phyloP scores from a whole-genome alignment of 2,888 invertebrate species.

The Lithophane socia region DNA sequence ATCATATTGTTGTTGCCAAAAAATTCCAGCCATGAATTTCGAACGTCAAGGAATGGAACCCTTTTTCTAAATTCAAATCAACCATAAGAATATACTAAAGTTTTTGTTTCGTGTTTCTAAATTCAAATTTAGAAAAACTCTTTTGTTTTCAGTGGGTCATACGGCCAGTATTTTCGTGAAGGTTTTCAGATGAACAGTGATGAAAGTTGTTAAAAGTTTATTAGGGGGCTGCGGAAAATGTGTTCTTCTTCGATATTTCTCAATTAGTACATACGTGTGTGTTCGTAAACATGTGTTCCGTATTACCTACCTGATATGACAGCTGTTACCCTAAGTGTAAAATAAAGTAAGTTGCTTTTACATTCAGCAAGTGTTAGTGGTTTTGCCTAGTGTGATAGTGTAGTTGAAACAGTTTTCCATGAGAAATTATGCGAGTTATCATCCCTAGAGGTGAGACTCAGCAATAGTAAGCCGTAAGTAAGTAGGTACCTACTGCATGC shows the following conservation, averaged over 20 bases:
- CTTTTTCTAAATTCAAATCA: slow-evolving; percentile 18
- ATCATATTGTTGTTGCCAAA: slow-evolving; percentile 3
- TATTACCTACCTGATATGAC: neutral
- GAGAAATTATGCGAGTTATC: neutral
- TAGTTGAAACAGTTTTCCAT: neutral
- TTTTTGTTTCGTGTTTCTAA: slow-evolving; percentile 8
- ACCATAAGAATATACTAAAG: neutral
- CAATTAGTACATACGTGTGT: too few species aligned
- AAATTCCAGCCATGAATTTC: slow-evolving; percentile 17
- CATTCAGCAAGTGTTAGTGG: neutral
- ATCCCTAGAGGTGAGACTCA: neutral
- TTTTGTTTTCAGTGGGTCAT: neutral
- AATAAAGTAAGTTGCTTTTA: neutral
- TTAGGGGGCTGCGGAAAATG: too few species aligned
- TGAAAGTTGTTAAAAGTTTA: neutral
- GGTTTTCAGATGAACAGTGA: neutral
- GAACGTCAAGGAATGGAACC: neutral
- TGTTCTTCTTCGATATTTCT: too few species aligned
- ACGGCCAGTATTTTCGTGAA: neutral
- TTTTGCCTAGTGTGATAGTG: neutral
- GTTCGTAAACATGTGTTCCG: too few species aligned
- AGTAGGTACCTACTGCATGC: neutral
- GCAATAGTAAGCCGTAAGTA: neutral
- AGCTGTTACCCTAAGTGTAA: neutral
- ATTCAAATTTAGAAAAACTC: neutral